Conservation (phyloP, 2,113 vertebrate genomes). For the Leuciscus idus region DNA sequence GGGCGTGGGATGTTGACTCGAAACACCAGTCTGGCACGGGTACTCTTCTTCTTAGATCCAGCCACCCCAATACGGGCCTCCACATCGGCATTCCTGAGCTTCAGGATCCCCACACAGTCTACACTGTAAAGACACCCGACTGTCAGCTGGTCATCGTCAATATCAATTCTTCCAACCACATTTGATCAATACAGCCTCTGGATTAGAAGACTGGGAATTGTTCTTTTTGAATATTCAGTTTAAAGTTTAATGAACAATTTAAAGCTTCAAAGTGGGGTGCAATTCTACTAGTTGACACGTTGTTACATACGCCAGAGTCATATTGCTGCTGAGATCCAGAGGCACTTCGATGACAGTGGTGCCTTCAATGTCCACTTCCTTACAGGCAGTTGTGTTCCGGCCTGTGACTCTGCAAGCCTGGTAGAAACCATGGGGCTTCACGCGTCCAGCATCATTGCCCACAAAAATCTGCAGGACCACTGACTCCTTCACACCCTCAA, state of each 20-base stretch:
- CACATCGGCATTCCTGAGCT: slow-evolving; percentile 96
- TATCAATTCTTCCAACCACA: background rate
- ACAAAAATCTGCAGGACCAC: slow-evolving; percentile 96
- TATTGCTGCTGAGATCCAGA: slow-evolving; percentile 91
- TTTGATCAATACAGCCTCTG: background rate
- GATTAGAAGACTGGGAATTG: no score
- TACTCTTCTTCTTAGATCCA: slow-evolving; percentile 98
- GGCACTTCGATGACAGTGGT: slow-evolving; percentile 97
- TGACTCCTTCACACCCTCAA: slow-evolving; percentile 93
- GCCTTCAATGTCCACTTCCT: slow-evolving; percentile 94
- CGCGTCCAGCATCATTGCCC: slow-evolving; percentile 91
- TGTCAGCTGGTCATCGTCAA: slow-evolving; percentile 6
- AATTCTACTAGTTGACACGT: background rate
- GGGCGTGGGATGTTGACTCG: slow-evolving; percentile 90
- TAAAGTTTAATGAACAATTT: background rate
- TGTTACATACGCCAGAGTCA: slow-evolving; percentile 91
- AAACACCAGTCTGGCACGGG: slow-evolving; percentile 94
- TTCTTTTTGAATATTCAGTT: no score
- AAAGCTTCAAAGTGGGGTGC: background rate
- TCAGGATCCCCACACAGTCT: slow-evolving; percentile 96
- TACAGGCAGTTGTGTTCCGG: slow-evolving; percentile 96
- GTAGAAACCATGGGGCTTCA: slow-evolving; percentile 99
- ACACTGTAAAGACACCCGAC: slow-evolving; percentile 77
- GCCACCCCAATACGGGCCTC: slow-evolving; percentile 96
- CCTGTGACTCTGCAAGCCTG: slow-evolving; percentile 96